Conservation (phyloP, 2,113 vertebrate species). For the Xenotilapia longispinis region DNA sequence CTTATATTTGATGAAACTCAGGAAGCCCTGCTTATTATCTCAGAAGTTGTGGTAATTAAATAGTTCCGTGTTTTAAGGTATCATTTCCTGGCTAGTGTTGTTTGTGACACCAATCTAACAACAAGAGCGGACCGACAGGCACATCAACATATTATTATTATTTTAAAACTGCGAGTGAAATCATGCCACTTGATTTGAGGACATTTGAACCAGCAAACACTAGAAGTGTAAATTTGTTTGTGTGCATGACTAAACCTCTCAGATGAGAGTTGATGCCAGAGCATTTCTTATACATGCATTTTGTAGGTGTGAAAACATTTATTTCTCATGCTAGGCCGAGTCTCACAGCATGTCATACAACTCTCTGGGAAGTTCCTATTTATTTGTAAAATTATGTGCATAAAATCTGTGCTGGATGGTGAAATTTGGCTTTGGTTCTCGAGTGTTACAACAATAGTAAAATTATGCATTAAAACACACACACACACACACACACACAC, state of each 20-base stretch:
- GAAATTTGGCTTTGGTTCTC: constrained; percentile 28
- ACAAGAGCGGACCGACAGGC: constrained; percentile 25
- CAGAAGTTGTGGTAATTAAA: constrained; percentile 35
- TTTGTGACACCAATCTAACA: constrained; percentile 65
- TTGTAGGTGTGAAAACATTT: constrained; percentile 71
- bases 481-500: background rate
- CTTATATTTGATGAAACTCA: background rate
- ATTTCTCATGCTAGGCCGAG: background rate
- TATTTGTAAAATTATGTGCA: constrained; percentile 39
- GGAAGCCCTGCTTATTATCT: constrained; percentile 18
- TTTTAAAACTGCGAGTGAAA: constrained; percentile 71
- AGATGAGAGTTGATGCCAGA: constrained; percentile 54
- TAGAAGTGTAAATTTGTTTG: constrained; percentile 75
- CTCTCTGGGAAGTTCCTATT: constrained; percentile 6
- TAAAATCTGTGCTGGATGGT: constrained; percentile 32
- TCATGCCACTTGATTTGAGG: constrained; percentile 71
- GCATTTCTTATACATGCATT: constrained; percentile 31
- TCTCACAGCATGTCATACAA: background rate
- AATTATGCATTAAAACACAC: constrained; percentile 20
- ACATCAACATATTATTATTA: constrained; percentile 47
- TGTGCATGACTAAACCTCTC: constrained; percentile 58
- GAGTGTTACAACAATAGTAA: constrained; percentile 62
- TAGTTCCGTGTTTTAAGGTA: constrained; percentile 17
- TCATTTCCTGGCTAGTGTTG: constrained; percentile 42
- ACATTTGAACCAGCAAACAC: constrained; percentile 75